Evolutionary conservation across 1,140 invertebrate species (phyloP), one percentile per base, ranked within the genome.

Genomic region (Bilobella aurantiaca): DNA sequence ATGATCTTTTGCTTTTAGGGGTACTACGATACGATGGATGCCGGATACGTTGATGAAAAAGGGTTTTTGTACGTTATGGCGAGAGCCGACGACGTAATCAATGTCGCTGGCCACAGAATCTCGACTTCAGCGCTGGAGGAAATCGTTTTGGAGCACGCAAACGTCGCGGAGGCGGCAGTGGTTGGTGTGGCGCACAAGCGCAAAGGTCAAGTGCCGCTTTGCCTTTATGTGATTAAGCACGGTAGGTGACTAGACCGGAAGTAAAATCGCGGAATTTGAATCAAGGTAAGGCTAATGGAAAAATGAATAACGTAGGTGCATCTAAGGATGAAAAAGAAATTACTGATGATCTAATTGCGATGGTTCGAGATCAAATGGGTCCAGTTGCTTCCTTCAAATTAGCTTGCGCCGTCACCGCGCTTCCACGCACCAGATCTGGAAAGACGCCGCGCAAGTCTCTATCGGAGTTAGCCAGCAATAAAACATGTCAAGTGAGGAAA

Each of bases 21-120:
- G n/a, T 96, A 87, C 76, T 96, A 96, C 73, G 91, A 96, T 73
- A 96, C 93, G 3, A 93, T 94, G 88, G 93, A 97, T 75, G 90
- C 91, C 0, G 93, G 93, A 0, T 91, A 87, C 74, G 81, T 84
- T 34, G 91, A 94, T 74, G 83, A 87, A 60, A 84, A 87, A 66
- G 91, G 91, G 2, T 90, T 91, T 64, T 81, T 96, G 1, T 90
- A 87, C 74, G 89, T 96, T 0, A 90, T 91, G 31, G 88, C 92
- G 0, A 80, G 93, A 27, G 90, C 90, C 63, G 93, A 97, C 78
- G 93, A 97, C 77, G 86, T 97, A n/a, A 96, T 97, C 63, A 96
- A 96, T 75, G 92, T 96, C 0, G 89, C 93, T 1, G 93, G 93
- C 0, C 92, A 96, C 75, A 80, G 93, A 49, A 78, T 97, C 14